Evolutionary conservation across 2,113 vertebrate species (phyloP).

Genomic region (Gallinago undulata): DNA sequence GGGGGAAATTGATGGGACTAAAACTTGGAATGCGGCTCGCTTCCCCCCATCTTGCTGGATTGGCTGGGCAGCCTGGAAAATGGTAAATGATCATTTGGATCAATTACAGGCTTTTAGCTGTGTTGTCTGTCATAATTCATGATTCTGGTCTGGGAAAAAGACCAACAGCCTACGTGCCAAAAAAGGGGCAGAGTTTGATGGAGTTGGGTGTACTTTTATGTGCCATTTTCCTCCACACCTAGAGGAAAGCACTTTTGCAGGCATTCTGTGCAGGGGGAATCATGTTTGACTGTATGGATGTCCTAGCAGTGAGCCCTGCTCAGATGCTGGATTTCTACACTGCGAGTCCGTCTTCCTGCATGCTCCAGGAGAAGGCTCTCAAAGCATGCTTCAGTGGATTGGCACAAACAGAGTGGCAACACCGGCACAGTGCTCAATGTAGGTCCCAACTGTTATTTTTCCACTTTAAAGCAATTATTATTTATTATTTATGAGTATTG

Average conservation of each 20-base stretch:
- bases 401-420: constrained; percentile 91
- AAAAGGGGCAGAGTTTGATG: constrained; percentile 94
- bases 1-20: constrained; percentile 46
- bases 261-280: constrained; percentile 77
- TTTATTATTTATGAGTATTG: neutral
- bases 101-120: constrained; percentile 84
- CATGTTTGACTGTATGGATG: constrained; percentile 97
- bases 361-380: constrained; percentile 91
- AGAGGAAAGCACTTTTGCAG: constrained; percentile 83
- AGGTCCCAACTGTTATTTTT: constrained; percentile 80
- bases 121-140: constrained; percentile 90
- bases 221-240: constrained; percentile 83
- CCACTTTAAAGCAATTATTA: constrained; percentile 37
- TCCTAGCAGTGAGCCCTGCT: constrained; percentile 87
- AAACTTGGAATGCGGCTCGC: constrained; percentile 72
- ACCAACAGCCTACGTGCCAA: constrained; percentile 85
- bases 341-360: constrained; percentile 90
- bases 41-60: constrained; percentile 78
- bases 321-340: constrained; percentile 91
- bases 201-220: constrained; percentile 90
- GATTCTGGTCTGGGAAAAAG: constrained; percentile 90
- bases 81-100: constrained; percentile 87
- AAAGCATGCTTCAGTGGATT: constrained; percentile 91
- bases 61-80: constrained; percentile 82
- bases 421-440: constrained; percentile 93